Evolutionary conservation across 2,797 vertebrate species (phyloP).

Genomic region (Sebastes minor): DNA sequence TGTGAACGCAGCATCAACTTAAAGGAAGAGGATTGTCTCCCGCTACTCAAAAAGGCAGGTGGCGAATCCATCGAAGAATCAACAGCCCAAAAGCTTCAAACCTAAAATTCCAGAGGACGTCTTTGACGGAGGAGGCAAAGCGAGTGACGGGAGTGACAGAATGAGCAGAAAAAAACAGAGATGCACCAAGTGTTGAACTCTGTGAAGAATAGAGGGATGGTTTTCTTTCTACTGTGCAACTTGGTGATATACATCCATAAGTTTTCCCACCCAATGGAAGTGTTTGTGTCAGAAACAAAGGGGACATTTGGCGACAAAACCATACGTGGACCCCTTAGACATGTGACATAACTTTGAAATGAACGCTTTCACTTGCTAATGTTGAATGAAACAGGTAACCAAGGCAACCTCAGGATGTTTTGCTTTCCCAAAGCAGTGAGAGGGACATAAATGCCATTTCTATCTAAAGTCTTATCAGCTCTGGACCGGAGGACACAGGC

Average conservation of each 20-base stretch:
- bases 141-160: conserved; percentile 8
- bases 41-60: conserved; percentile 36
- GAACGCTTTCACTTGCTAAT: conserved; percentile 2
- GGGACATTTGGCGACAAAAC: not conserved
- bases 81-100: conserved; percentile 10
- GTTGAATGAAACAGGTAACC: conserved; percentile 55
- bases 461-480: conserved; percentile 81
- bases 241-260: not conserved
- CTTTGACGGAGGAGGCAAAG: conserved; percentile 10
- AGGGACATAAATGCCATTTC: conserved; percentile 71
- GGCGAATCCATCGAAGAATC: conserved; percentile 25
- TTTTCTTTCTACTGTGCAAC: not conserved
- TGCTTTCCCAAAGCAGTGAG: conserved; percentile 55
- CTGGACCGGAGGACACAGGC: conserved; percentile 73
- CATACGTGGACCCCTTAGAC: not conserved
- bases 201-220: not conserved
- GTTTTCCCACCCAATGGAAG: not conserved
- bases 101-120: conserved; percentile 19
- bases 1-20: conserved; percentile 10
- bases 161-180: not conserved
- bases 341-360: not conserved
- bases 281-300: conserved; percentile 12
- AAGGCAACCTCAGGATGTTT: conserved; percentile 67
- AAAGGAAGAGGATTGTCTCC: conserved; percentile 20
- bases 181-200: conserved; percentile 3